phyloP scores from a whole-genome alignment of 2,797 vertebrate species.

The Gambusia yucatana region DNA sequence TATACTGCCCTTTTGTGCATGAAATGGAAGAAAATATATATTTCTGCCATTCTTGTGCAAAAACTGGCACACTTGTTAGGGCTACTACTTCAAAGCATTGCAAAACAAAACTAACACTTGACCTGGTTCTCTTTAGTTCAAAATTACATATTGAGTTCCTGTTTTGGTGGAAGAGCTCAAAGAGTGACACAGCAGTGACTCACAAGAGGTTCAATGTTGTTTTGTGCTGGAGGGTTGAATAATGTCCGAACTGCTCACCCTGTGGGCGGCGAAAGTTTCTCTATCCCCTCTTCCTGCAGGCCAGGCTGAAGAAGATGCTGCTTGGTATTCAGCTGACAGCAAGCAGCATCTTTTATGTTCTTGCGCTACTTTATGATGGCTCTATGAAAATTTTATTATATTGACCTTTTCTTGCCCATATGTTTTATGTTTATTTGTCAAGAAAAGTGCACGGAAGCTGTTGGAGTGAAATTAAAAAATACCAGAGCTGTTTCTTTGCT shows the following conservation, averaged over 20 bases:
- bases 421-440: conserved; percentile 58
- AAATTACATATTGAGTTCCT: conserved; percentile 27
- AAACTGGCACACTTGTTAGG: neutral
- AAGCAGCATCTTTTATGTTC: conserved; percentile 52
- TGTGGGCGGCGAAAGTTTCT: conserved; percentile 57
- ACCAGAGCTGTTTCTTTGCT: conserved; percentile 20
- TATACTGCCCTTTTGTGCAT: neutral
- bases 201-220: conserved; percentile 55
- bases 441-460: conserved; percentile 18
- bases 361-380: conserved; percentile 43
- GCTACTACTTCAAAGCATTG: conserved; percentile 6
- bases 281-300: conserved; percentile 41
- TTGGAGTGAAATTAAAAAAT: conserved; percentile 40
- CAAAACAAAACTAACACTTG: conserved; percentile 14
- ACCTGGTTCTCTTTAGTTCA: conserved; percentile 23
- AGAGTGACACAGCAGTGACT: conserved; percentile 63
- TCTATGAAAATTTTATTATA: conserved; percentile 44
- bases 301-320: conserved; percentile 46
- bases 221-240: conserved; percentile 59
- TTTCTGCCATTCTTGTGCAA: neutral
- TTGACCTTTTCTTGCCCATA: conserved; percentile 59
- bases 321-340: conserved; percentile 58
- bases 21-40: neutral
- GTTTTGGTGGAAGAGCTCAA: conserved; percentile 43
- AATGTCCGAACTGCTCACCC: conserved; percentile 69